Percentiles rank a stretch among this genome's conserved stretches.
phyloP scores from a whole-genome alignment of 2,888 invertebrate genomes.

The Eilema griseolum region DNA sequence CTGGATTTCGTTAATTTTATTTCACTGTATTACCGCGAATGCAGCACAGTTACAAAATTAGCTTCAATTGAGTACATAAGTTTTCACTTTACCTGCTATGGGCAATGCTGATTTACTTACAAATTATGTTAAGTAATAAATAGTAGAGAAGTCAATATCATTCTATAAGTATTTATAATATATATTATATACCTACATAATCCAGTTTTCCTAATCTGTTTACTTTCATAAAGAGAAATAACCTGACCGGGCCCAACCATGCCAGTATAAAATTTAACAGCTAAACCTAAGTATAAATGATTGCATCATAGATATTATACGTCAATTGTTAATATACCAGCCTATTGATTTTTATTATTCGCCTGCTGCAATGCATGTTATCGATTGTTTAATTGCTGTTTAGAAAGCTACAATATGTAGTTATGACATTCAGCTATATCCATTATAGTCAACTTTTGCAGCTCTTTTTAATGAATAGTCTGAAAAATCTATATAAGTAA shows the following conservation, averaged over 20 bases:
- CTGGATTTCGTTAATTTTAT: not conserved
- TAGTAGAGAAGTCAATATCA: no score
- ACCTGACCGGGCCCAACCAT: not conserved
- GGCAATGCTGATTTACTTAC: no score
- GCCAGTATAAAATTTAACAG: not conserved
- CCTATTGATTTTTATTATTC: slow-evolving; percentile 27
- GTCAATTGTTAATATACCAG: slow-evolving; percentile 13
- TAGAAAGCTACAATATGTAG: slow-evolving; percentile 22
- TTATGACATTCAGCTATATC: slow-evolving; percentile 11
- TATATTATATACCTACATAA: not conserved
- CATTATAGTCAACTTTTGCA: no score
- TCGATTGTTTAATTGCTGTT: slow-evolving; percentile 42
- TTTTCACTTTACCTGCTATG: not conserved
- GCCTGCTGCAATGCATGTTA: slow-evolving; percentile 47
- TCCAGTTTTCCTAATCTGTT: not conserved
- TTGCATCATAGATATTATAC: not conserved
- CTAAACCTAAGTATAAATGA: not conserved
- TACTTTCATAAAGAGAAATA: not conserved
- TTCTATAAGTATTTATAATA: not conserved
- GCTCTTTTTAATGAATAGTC: no score
- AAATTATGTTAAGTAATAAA: no score
- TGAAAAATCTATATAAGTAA: no score
- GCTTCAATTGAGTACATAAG: not conserved
- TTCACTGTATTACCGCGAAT: not conserved
- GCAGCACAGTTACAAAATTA: not conserved